Evolutionary conservation across 2,888 invertebrate species (phyloP), one percentile per base, ranked within the genome.

Genomic region (Spicauda simplicius): DNA sequence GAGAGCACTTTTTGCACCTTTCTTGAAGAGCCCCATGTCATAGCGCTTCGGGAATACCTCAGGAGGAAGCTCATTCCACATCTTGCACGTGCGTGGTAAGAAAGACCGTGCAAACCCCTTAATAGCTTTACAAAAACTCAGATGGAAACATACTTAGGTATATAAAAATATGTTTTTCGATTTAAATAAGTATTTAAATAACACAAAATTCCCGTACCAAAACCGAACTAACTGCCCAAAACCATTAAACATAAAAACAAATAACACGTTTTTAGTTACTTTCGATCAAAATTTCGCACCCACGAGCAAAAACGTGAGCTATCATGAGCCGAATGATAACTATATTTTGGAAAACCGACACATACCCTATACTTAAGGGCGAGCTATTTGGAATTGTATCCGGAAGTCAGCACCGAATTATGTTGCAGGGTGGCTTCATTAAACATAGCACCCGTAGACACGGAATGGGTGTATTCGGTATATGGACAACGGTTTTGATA

Each of bases 341-440:
- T 82, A 74, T 75, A 78, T 79, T 71, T 68, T 71, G 63, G 53
- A 59, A 63, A 68, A 65, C 65, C 71, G 72, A 69, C 69, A 72
- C 73, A 68, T 71, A 83, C 83, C 82, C 85, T 79, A 79, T 78
- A 76, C 77, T 85, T 84, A 79, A 82, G 86, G 82, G 83, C 77
- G 75, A 84, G 84, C 79, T 80, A 78, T 84, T 81, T 76, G 71
- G 74, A 50, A 58, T 54, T 65, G 58, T 59, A 33, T 14, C 58
- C 65, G 65, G 65, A 68, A 67, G 67, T 54, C 37, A 48, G 1
- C n/a, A 25, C 57, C 53, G 59, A 58, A 65, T 65, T 59, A 65
- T 41, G 65, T 41, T 55, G 53, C 41, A 58, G 52, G 52, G 64
- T 58, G 64, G 53, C 45, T 53, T 58, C 59, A 65, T 58, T 65